phyloP scores from a whole-genome alignment of 2,113 vertebrate genomes.

The Gallinago paraguaiae region DNA sequence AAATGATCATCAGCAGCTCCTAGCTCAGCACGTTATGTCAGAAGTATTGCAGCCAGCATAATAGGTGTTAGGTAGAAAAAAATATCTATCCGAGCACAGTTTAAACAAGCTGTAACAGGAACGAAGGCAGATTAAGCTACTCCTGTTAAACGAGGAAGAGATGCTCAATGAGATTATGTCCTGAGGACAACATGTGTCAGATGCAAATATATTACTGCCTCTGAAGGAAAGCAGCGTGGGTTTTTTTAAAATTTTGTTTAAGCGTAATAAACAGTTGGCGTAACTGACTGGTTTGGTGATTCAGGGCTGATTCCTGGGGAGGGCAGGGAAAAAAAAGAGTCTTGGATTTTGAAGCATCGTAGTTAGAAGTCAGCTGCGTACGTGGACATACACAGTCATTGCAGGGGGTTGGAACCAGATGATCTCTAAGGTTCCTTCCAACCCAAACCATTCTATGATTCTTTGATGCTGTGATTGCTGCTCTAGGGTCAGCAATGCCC shows the following conservation, averaged over 20 bases:
- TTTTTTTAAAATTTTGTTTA: neutral
- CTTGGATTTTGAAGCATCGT: neutral
- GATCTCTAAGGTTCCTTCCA: no score
- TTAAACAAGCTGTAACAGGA: slow-evolving; percentile 37
- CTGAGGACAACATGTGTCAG: neutral
- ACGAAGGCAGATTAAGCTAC: neutral
- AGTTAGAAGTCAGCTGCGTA: neutral
- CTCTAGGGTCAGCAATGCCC: neutral
- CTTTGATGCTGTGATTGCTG: neutral
- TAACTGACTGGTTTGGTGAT: neutral
- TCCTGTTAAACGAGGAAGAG: neutral
- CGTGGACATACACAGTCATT: accelerated
- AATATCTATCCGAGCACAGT: neutral
- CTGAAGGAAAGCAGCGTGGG: neutral
- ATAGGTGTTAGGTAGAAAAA: neutral
- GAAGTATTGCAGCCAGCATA: neutral
- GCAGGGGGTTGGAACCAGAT: no score
- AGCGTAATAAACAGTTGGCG: neutral
- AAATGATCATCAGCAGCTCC: neutral
- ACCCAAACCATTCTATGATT: no score
- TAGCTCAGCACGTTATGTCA: neutral
- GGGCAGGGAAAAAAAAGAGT: neutral
- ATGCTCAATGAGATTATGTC: neutral
- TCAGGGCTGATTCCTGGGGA: neutral
- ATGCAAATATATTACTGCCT: neutral